Evolutionary conservation across 2,797 vertebrate genomes (phyloP).

Genomic region (Monodelphis domestica): DNA sequence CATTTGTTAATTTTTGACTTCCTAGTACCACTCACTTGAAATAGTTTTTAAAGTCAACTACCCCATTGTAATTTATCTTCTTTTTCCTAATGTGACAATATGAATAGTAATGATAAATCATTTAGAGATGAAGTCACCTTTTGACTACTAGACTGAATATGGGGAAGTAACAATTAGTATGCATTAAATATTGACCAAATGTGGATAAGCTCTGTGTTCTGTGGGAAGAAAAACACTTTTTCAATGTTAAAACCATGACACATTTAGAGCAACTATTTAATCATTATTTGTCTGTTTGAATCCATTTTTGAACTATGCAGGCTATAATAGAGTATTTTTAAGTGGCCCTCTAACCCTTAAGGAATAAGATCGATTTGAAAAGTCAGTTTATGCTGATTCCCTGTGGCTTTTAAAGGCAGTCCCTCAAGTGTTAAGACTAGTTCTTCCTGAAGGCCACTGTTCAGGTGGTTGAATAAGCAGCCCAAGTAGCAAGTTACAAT

Average conservation of each 20-base stretch:
- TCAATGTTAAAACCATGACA: constrained; percentile 58
- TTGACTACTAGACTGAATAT: constrained; percentile 57
- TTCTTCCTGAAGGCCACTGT: constrained; percentile 33
- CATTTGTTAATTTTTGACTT: constrained; percentile 8
- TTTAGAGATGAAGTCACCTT: constrained; percentile 53
- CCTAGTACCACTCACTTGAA: constrained; percentile 24
- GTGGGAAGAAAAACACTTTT: constrained; percentile 36
- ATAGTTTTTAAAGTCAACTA: constrained; percentile 49
- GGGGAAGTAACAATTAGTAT: constrained; percentile 50
- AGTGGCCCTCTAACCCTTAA: constrained; percentile 2
- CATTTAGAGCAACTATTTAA: constrained; percentile 68
- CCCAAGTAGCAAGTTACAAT: constrained; percentile 26
- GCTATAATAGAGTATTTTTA: constrained; percentile 48
- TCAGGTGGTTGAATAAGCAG: constrained; percentile 22
- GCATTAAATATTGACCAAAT: constrained; percentile 68
- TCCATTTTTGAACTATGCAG: constrained; percentile 48
- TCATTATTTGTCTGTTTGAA: constrained; percentile 61
- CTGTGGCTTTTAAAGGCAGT: constrained; percentile 19
- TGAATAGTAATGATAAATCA: constrained; percentile 64
- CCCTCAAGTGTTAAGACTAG: constrained; percentile 19
- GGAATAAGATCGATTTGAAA: constrained; percentile 21
- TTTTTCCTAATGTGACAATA: constrained; percentile 35
- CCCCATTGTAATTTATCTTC: constrained; percentile 51
- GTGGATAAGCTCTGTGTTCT: constrained; percentile 64
- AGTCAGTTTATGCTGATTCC: constrained; percentile 48